A percentile compares a stretch with the other conserved stretches of the same genome.
Evolutionary conservation across 2,888 invertebrate species (phyloP).

Genomic region (Cremastinae sp.): DNA sequence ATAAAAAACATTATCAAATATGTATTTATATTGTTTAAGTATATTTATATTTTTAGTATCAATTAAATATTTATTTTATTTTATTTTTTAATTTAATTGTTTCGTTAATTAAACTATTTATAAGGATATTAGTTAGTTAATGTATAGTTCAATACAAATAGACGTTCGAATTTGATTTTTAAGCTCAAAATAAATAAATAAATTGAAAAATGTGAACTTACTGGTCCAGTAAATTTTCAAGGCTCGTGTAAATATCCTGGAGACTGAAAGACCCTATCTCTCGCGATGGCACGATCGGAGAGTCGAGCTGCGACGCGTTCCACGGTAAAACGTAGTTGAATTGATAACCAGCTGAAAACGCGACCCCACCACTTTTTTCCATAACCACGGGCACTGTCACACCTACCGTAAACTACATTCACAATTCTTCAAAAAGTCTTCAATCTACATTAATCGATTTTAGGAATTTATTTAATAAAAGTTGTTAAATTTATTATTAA

Average conservation of each 20-base stretch:
- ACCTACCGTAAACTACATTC: conserved; percentile 73
- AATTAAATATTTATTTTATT: no score
- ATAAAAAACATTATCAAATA: no score
- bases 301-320: conserved; percentile 75
- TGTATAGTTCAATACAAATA: neutral
- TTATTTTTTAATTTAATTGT: no score
- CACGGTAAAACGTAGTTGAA: conserved; percentile 77
- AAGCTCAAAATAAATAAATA: neutral
- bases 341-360: conserved; percentile 74
- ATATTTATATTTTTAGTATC: no score
- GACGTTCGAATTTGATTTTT: neutral
- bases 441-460: conserved; percentile 5
- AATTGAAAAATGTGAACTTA: conserved; percentile 67
- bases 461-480: neutral
- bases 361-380: conserved; percentile 73
- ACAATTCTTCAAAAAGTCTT: conserved; percentile 23
- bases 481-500: neutral
- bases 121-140: no score
- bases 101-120: no score
- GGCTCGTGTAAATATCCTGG: conserved; percentile 71
- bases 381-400: conserved; percentile 73
- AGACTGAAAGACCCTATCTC: conserved; percentile 70
- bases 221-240: conserved; percentile 75
- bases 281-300: conserved; percentile 71
- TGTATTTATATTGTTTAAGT: no score